Conservation (phyloP, 2,113 vertebrate species). For the Tupaia tana region DNA sequence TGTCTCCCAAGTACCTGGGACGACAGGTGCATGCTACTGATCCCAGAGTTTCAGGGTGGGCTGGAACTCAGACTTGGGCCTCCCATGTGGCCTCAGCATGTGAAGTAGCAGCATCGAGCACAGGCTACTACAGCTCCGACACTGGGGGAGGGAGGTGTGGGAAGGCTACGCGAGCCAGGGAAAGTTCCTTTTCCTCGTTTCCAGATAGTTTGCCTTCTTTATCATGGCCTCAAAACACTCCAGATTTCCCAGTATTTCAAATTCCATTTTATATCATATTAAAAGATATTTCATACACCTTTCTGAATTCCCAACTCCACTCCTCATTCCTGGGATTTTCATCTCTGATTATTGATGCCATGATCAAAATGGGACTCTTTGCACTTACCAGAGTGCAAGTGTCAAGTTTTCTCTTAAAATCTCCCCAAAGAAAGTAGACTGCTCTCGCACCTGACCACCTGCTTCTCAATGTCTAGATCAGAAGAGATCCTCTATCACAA, state of each 20-base stretch:
- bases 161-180: rapidly evolving
- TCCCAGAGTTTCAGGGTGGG: too few species aligned
- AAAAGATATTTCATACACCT: neutral
- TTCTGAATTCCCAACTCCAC: neutral
- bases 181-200: neutral
- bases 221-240: neutral
- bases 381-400: neutral
- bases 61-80: too few species aligned
- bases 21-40: too few species aligned
- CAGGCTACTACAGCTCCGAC: too few species aligned
- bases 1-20: too few species aligned
- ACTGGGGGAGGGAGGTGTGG: neutral
- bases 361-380: neutral
- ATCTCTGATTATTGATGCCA: neutral
- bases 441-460: neutral
- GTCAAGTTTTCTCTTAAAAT: neutral
- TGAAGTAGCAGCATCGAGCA: too few species aligned
- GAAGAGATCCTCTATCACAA: neutral
- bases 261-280: neutral
- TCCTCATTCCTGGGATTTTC: neutral
- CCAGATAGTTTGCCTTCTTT: neutral
- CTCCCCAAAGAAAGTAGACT: neutral
- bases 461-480: neutral
- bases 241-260: neutral
- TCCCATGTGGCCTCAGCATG: too few species aligned